These are phyloP conservation scores for Fundulus diaphanus DNA, from an alignment of 2,797 vertebrate genomes.

Conservation along the genomic window DNA sequence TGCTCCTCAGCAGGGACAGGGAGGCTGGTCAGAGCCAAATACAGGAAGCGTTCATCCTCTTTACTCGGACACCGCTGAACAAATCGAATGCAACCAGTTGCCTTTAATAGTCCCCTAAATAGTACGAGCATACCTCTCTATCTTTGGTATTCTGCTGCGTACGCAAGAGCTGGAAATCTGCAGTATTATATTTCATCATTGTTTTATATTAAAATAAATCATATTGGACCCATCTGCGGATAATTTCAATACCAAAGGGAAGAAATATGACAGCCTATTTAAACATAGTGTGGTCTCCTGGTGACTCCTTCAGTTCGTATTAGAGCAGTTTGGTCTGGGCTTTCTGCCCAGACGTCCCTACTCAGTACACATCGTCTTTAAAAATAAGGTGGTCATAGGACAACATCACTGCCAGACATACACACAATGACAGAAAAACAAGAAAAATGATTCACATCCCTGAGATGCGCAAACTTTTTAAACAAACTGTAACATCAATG, in stretches of 20 bases:
- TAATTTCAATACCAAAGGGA: slow-evolving; percentile 30
- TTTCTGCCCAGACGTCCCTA: slow-evolving; percentile 55
- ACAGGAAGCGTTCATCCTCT: not conserved
- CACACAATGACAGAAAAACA: slow-evolving; percentile 41
- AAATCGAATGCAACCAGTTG: not conserved
- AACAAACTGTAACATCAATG: not conserved
- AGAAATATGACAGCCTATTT: slow-evolving; percentile 38
- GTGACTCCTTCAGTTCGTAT: slow-evolving; percentile 51
- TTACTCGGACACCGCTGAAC: not conserved
- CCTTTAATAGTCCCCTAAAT: not conserved
- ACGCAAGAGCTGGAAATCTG: slow-evolving; percentile 30
- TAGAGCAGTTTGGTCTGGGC: slow-evolving; percentile 55
- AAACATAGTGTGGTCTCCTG: slow-evolving; percentile 32
- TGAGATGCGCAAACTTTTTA: not conserved
- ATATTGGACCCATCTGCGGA: slow-evolving; percentile 44
- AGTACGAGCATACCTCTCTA: not conserved
- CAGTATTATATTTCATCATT: slow-evolving; percentile 38
- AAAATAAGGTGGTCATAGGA: slow-evolving; percentile 53
- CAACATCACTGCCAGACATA: slow-evolving; percentile 45
- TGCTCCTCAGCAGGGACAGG: not conserved
- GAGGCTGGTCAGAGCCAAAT: not conserved
- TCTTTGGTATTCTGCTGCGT: slow-evolving; percentile 33
- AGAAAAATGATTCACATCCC: not conserved
- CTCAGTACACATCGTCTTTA: slow-evolving; percentile 46
- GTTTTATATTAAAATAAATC: slow-evolving; percentile 42